Evolutionary conservation across 2,888 invertebrate genomes (phyloP).

Genomic region (Drosophila pullipes): DNA sequence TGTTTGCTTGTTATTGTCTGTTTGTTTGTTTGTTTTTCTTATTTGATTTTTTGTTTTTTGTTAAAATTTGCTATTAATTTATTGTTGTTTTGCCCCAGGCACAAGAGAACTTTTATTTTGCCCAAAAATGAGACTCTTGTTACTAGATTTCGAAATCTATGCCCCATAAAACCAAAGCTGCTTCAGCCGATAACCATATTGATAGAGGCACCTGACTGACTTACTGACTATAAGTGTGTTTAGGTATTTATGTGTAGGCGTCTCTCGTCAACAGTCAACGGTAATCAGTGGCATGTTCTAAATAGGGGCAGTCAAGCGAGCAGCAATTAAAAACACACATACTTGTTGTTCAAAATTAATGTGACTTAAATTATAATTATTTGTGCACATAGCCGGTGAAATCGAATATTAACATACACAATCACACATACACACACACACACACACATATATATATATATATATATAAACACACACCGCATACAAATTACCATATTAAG

Average conservation of each 20-base stretch:
- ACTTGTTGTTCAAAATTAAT: constrained; percentile 54
- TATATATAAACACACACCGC: constrained; percentile 12
- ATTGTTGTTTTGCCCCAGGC: constrained; percentile 38
- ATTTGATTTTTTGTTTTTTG: constrained; percentile 44
- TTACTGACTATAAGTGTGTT: not conserved
- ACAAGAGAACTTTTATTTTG: constrained; percentile 27
- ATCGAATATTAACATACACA: constrained; percentile 39
- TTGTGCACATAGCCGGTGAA: constrained; percentile 52
- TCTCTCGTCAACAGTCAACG: constrained; percentile 53
- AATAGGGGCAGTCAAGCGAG: constrained; percentile 46
- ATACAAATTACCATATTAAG: constrained; percentile 71
- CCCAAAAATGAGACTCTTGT: constrained; percentile 45
- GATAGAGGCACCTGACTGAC: constrained; percentile 30
- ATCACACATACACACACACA: constrained; percentile 20
- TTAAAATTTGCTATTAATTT: constrained; percentile 55
- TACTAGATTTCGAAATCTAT: constrained; percentile 32
- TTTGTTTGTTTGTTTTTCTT: constrained; percentile 49
- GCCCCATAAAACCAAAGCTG: constrained; percentile 51
- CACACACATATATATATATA: too few relatives aligned
- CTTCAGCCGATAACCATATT: constrained; percentile 48
- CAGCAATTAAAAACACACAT: constrained; percentile 10
- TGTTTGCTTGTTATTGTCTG: constrained; percentile 59
- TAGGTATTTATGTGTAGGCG: constrained; percentile 30
- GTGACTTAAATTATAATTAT: constrained; percentile 68
- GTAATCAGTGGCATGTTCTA: constrained; percentile 70